Conservation (phyloP, 2,797 vertebrate genomes). For the Odontamblyopus lacepedii region DNA sequence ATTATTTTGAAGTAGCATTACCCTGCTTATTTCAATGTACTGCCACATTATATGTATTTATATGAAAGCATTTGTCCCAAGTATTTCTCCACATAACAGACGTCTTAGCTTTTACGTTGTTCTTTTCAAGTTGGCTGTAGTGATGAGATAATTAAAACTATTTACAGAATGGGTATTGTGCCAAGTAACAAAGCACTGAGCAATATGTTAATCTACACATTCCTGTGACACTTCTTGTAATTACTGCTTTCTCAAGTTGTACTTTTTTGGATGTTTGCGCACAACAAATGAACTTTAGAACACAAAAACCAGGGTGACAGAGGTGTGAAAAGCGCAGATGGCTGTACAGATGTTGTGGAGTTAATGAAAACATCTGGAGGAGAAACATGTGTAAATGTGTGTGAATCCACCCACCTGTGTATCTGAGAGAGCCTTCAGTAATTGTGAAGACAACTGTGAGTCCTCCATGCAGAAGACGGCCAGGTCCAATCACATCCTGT, state of each 20-base stretch:
- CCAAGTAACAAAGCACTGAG: conserved; percentile 2
- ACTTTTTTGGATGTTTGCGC: not conserved
- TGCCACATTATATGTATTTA: no score
- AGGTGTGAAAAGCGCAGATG: conserved; percentile 29
- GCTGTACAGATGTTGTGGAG: conserved; percentile 43
- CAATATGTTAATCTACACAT: not conserved
- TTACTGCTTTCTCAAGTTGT: conserved; percentile 3
- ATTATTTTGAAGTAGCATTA: no score
- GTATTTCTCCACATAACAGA: conserved; percentile 20
- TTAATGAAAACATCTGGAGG: conserved; percentile 23
- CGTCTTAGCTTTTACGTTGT: not conserved
- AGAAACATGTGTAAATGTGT: conserved; percentile 1
- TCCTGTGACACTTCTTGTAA: conserved; percentile 6
- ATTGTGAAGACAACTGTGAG: conserved; percentile 75
- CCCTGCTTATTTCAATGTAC: no score
- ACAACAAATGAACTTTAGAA: conserved; percentile 16
- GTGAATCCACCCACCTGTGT: conserved; percentile 74
- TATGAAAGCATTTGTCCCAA: conserved; percentile 7
- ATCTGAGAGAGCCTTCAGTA: conserved; percentile 83
- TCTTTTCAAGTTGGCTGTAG: conserved; percentile 3
- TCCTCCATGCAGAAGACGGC: conserved; percentile 79
- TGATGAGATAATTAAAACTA: conserved; percentile 3
- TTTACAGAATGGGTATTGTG: conserved; percentile 4
- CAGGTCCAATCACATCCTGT: conserved; percentile 69
- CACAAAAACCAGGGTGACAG: conserved; percentile 24